Evolutionary conservation across 2,113 vertebrate genomes (phyloP), one percentile per base, ranked within the genome.

Genomic region (Oryzias javanicus): DNA sequence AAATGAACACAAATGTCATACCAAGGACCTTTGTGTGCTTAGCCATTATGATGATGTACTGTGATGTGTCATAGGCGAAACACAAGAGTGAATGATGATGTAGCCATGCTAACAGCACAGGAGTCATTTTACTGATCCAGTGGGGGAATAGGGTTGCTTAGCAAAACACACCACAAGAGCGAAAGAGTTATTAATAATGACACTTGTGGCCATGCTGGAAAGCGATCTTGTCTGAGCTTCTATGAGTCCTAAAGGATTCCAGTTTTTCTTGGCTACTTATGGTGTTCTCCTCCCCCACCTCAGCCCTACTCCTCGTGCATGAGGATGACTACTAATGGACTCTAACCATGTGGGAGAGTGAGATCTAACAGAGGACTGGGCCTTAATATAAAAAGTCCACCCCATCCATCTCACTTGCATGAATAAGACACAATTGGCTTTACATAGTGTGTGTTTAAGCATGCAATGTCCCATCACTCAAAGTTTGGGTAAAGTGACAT

Each of bases 1-100:
- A 70, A 68, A 86, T 87, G 71, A 76, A 57, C 64, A 59, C 41
- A 72, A 80, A 84, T 76, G 84, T 82, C 88, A 67, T 18, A 27
- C 54, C 79, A 86, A 86, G 76, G 79, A 68, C 65, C 41, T 64
- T 47, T 58, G 51, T 69, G 54, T 76, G 60, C 72, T 60, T 35
- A 57, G 71, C 51, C 64, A 44, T 77, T 76, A 80, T 50, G 56
- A 76, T 78, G 79, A 81, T 81, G 42, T 64, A 77, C 49, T 58
- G 56, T 46, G 53, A 20, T 20, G 62, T 71, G 78, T 78, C 71
- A 78, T 57, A n/a, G 55, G 72, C 29, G 10, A 74, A 67, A 67
- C 53, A 57, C 44, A 53, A 77, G 47, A 75, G 74, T 71, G 62
- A 42, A 79, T 69, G 72, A 68, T 57, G 16, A 3, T 24, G 63